Evolutionary conservation across 2,888 invertebrate genomes (phyloP), one percentile per base, ranked within the genome.

Genomic region (Troides aeacus): DNA sequence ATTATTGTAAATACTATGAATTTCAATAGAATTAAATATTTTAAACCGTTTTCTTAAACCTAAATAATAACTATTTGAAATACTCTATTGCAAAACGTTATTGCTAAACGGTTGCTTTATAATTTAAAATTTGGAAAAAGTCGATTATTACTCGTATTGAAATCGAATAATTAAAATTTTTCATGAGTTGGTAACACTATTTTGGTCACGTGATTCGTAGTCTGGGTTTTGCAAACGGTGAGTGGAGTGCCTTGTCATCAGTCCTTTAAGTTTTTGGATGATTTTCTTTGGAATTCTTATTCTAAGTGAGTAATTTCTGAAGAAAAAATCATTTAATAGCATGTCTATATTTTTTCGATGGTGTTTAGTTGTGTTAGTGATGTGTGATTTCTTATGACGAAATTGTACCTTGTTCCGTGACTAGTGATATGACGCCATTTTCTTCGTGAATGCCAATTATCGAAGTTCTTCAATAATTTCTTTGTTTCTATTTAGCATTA

Each of bases 231-330:
- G 92, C 92, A 92, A 91, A 91, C 91, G 92, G 92, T 91, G 93
- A 90, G 92, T 92, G 92, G 90, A 92, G 93, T 93, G 93, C 93
- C 92, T 93, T 93, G 93, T 93, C 93, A 93, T 93, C 93, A 93
- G 88, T 89, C 84, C 81, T 84, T 86, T 87, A 82, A 92, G 86
- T 89, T 92, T 93, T 92, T 93, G 92, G 93, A 92, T 92, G 92
- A 90, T 90, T 93, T 91, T 88, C 92, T 89, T 92, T 88, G 88
- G 89, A 91, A 90, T 92, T 92, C 90, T 85, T 90, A 92, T 87
- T 90, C 90, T 84, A 91, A 90, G 93, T 93, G 89, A 93, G 93
- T 92, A 92, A 86, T 86, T 87, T 88, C 82, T 78, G 75, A 74
- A 84, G 81, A 78, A 79, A 83, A 85, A 80, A 82, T 75, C 77